Percentiles rank a stretch among this genome's conserved stretches.
phyloP scores from a whole-genome alignment of 2,797 vertebrate species.

The Esox masquinongy region DNA sequence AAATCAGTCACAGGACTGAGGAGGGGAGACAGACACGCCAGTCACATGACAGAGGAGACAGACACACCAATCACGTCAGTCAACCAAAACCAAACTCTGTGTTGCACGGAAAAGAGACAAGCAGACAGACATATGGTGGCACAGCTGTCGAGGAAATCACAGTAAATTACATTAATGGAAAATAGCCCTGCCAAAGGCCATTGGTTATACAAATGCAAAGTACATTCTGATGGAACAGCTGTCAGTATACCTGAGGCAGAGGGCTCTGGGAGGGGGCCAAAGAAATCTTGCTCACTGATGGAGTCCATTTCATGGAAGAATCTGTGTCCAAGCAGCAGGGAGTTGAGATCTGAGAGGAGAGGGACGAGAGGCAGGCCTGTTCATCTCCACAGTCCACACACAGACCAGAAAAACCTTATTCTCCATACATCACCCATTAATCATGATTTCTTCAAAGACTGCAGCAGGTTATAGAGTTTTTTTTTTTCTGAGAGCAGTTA shows the following conservation, averaged over 20 bases:
- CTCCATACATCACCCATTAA: background rate
- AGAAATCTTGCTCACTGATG: constrained; percentile 68
- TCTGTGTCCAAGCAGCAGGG: constrained; percentile 57
- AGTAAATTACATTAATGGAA: constrained; percentile 6
- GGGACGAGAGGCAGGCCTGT: background rate
- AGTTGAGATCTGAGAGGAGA: constrained; percentile 65
- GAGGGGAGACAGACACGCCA: too few relatives aligned
- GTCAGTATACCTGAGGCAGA: constrained; percentile 78
- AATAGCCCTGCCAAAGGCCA: background rate
- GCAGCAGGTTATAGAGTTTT: background rate
- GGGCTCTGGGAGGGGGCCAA: constrained; percentile 82
- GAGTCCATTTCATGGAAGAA: constrained; percentile 49
- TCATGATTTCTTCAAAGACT: constrained; percentile 1
- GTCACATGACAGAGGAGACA: too few relatives aligned
- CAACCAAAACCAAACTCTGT: background rate
- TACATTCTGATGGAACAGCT: constrained; percentile 15
- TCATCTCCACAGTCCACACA: background rate
- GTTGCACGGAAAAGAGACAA: background rate
- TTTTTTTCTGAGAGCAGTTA: background rate
- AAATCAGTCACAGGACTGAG: too few relatives aligned
- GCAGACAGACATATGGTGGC: background rate
- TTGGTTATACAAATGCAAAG: background rate
- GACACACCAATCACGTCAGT: too few relatives aligned
- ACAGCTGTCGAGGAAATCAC: constrained; percentile 6
- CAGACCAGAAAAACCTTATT: background rate